phyloP scores from a whole-genome alignment of 2,113 vertebrate genomes.

The Embiotoca jacksoni region DNA sequence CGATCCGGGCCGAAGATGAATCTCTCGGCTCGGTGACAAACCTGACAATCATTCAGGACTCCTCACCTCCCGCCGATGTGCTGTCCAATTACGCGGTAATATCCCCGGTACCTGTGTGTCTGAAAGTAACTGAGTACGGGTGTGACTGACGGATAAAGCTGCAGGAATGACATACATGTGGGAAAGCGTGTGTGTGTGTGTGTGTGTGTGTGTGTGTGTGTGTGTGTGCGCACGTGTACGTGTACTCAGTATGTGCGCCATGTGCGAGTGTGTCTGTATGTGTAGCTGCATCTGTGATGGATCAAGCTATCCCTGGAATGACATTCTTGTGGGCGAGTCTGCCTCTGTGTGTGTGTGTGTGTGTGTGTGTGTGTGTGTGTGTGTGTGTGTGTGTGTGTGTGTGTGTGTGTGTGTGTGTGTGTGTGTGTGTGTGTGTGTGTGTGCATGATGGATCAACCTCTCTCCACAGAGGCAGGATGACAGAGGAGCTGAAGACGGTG shows the following conservation, averaged over 20 bases:
- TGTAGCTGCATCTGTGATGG: conserved; percentile 69
- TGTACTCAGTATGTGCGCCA: conserved; percentile 33
- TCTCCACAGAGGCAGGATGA: conserved; percentile 70
- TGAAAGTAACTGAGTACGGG: conserved; percentile 5
- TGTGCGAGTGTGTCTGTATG: conserved; percentile 40
- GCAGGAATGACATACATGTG: conserved; percentile 56
- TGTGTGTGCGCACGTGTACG: background rate
- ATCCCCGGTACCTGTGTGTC: conserved; percentile 20
- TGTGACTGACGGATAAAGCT: conserved; percentile 54
- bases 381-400: conserved; percentile 24
- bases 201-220: conserved; percentile 55
- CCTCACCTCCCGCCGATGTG: conserved; percentile 40
- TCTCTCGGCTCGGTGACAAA: conserved; percentile 38
- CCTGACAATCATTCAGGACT: conserved; percentile 64
- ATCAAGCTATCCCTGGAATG: conserved; percentile 73
- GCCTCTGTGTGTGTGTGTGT: conserved; percentile 27
- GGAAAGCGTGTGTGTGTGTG: conserved; percentile 38
- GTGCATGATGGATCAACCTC: conserved; percentile 74
- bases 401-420: conserved; percentile 13
- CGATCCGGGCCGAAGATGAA: conserved; percentile 28
- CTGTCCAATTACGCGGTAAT: conserved; percentile 60
- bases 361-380: conserved; percentile 13
- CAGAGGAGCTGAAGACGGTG: conserved; percentile 57
- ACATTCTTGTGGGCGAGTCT: conserved; percentile 66
- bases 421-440: conserved; percentile 5